Evolutionary conservation across 2,113 vertebrate species (phyloP).

Genomic region (Bubalus kerabau): DNA sequence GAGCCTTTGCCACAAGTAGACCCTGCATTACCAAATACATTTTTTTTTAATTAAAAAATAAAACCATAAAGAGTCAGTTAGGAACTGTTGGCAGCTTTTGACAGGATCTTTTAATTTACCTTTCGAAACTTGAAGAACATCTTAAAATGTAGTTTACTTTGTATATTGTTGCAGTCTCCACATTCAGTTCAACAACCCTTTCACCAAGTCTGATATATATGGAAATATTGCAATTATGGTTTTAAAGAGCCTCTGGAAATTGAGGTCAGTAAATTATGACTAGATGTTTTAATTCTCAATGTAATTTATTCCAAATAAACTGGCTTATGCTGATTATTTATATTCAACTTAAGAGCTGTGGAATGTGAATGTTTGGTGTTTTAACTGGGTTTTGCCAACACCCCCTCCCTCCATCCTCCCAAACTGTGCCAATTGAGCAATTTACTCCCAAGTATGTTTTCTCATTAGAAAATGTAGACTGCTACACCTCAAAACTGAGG

Average conservation of each 20-base stretch:
- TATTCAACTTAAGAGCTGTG: neutral
- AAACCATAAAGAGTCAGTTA: neutral
- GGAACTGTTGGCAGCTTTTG: neutral
- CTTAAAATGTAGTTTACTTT: neutral
- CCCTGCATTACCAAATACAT: neutral
- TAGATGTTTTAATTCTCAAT: neutral
- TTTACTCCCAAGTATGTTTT: neutral
- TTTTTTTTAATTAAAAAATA: neutral
- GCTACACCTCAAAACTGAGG: neutral
- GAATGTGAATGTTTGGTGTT: neutral
- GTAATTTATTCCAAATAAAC: constrained; percentile 53
- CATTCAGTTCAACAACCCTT: neutral
- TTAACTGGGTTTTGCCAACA: neutral
- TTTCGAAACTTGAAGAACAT: neutral
- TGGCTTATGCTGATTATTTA: neutral
- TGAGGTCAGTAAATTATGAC: neutral
- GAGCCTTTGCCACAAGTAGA: neutral
- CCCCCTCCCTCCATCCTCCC: neutral
- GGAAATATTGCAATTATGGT: neutral
- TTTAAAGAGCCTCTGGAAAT: neutral
- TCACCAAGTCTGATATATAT: neutral
- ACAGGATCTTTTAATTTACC: neutral
- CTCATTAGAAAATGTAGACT: neutral
- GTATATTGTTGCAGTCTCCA: neutral
- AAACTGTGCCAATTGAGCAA: neutral